Conservation (phyloP, 2,888 invertebrate species). For the Microplitis deprimator region DNA sequence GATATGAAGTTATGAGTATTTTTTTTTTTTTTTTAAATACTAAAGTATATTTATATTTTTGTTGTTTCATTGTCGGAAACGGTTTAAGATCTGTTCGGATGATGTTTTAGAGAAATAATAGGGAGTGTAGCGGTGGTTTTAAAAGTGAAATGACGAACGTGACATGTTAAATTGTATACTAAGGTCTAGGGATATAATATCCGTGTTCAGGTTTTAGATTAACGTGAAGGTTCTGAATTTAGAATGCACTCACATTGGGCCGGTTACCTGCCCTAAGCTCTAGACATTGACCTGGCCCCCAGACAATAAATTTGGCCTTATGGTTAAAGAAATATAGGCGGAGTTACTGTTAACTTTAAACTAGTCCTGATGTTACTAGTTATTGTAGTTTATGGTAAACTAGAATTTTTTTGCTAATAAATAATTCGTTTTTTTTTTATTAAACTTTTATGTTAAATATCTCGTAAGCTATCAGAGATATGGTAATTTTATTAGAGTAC, state of each 20-base stretch:
- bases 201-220: background rate
- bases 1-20: no score
- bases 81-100: background rate
- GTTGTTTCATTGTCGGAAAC: background rate
- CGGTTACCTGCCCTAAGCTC: no score
- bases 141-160: background rate
- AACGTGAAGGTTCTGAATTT: no score
- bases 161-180: background rate
- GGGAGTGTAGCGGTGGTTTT: background rate
- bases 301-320: background rate
- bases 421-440: no score
- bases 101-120: background rate
- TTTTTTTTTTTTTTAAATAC: no score
- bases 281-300: background rate
- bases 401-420: no score
- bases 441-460: no score
- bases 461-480: no score
- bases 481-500: no score
- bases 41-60: background rate
- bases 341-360: background rate
- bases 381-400: background rate
- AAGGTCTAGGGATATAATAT: background rate
- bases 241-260: no score
- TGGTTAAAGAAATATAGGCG: background rate
- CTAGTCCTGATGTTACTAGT: background rate